Percentiles rank a stretch among this genome's conserved stretches.
These are phyloP conservation scores for Epizoanthus rinbou DNA, from an alignment of 92 coral and sea anemone genomes.

Conservation along the genomic window DNA sequence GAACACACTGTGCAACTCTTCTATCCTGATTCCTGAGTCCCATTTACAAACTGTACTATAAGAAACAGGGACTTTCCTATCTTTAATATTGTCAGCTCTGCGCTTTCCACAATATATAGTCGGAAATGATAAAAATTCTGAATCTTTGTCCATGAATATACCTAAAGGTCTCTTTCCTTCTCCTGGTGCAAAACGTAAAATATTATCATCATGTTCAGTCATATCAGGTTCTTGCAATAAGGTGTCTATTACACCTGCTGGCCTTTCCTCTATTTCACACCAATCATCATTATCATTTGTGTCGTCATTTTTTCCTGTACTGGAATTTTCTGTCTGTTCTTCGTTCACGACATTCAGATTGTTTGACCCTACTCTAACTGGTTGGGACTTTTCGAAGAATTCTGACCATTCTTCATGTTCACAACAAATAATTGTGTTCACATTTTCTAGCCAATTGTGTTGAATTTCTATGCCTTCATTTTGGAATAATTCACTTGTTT, in stretches of 20 bases:
- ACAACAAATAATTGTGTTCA: neutral
- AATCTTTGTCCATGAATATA: slow-evolving; percentile 63
- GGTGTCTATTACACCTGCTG: slow-evolving; percentile 62
- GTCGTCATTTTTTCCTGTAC: no score
- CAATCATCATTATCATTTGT: slow-evolving; percentile 1
- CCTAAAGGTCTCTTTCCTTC: slow-evolving; percentile 78
- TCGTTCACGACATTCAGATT: neutral
- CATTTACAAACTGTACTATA: slow-evolving; percentile 57
- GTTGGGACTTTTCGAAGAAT: slow-evolving; percentile 11
- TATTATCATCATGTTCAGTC: slow-evolving; percentile 54
- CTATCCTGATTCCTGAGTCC: slow-evolving; percentile 29
- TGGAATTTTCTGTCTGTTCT: no score
- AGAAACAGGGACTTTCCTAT: slow-evolving; percentile 34
- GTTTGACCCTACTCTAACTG: no score
- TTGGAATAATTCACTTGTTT: slow-evolving; percentile 63
- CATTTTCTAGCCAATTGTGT: slow-evolving; percentile 52
- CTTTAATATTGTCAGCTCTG: no score
- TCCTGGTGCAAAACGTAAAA: slow-evolving; percentile 80
- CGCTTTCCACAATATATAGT: slow-evolving; percentile 71
- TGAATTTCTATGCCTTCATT: slow-evolving; percentile 68
- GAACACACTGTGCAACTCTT: slow-evolving; percentile 61
- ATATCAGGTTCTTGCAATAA: slow-evolving; percentile 62
- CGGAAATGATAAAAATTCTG: slow-evolving; percentile 73
- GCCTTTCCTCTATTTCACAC: slow-evolving; percentile 68
- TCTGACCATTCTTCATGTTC: slow-evolving; percentile 46